Evolutionary conservation across 2,888 invertebrate genomes (phyloP), one percentile per base, ranked within the genome.

Genomic region (Melangyna quadrimaculata): DNA sequence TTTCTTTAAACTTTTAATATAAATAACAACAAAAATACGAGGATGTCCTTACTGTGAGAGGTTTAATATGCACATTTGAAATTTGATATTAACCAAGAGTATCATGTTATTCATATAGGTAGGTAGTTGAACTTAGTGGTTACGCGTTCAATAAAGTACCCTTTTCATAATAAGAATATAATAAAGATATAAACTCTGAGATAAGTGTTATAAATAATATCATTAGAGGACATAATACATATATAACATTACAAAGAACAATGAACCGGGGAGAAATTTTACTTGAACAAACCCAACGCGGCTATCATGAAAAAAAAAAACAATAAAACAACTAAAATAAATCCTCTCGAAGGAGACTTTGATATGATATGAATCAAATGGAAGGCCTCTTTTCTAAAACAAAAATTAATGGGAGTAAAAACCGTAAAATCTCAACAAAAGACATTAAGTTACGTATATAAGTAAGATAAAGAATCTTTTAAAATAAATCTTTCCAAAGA

Each of bases 51-150:
- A 74, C 32, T 9, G 57, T 19, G 57, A 37, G n/a, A 40, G 61
- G 48, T 67, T 67, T 43, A 67, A 48, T 59, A 29, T 32, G 59
- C 32, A 19, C 53, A 71, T 43, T 78, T 78, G 82, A 72, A 72
- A 82, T 69, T 61, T 73, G 69, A 78, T 78, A 78, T 53, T 61
- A 53, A n/a, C 51, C 35, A 61, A 82, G 61, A 69, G 69, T 78
- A 78, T 82, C 81, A 53, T 57, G 19, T 65, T 57, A 45, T 48
- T 37, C 7, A 40, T n/a, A n/a, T n/a, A n/a, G n/a, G 1, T 72
- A 1, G 3, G 14, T n/a, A 4, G 22, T 17, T 17, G 17, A 51
- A 27, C 24, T n/a, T 27, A 8, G 37, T 43, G 17, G 65, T 67
- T 53, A 10, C 67, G 59, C 48, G 19, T 59, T 37, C 1, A 17